Evolutionary conservation across 2,113 vertebrate species (phyloP), one percentile per base, ranked within the genome.

Genomic region (Orcinus orca): DNA sequence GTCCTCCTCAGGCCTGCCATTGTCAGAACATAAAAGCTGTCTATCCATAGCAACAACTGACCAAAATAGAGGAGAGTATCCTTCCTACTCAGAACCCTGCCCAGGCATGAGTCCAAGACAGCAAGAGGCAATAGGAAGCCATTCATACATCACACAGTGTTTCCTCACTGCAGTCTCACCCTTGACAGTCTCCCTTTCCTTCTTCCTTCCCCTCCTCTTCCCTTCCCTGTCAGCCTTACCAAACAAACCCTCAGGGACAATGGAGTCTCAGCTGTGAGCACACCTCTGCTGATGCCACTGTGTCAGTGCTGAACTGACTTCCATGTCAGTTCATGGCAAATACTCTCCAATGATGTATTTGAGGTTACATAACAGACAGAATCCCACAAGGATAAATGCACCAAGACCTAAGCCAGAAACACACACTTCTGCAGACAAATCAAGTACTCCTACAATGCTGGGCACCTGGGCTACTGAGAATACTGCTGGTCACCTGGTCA

Each of bases 391-490:
- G 73, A 87, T 20, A 82, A 95, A 77, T 5, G 17, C 33, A 31
- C 82, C 18, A 88, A 88, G 25, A 93, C 8, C 36, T 47, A 86
- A 95, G 68, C 17, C 85, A 90, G 73, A 96, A 82, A 76, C 36
- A 80, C 31, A 80, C 47, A 33, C 41, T 68, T 86, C 58, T 62
- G 5, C 36, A 58, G 36, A 68, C 92, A 95, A 70, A 81, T 81
- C 67, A 76, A 89, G 26, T 53, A 44, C 25, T 65, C 77, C 86
- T 68, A 92, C 8, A 92, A 63, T 55, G 84, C 60, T 47, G 38
- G 62, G n/a, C 10, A 41, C 9, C 33, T 26, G 3, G 44, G n/a
- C 70, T 79, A 50, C 29, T 12, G 31, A 90, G 41, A 82, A 87
- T 33, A 87, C 29, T 38, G 33, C 47, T 71, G 33, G 23, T 88